These are phyloP conservation scores for Zosterops borbonicus DNA, from an alignment of 2,113 vertebrate species.

Conservation along the genomic window DNA sequence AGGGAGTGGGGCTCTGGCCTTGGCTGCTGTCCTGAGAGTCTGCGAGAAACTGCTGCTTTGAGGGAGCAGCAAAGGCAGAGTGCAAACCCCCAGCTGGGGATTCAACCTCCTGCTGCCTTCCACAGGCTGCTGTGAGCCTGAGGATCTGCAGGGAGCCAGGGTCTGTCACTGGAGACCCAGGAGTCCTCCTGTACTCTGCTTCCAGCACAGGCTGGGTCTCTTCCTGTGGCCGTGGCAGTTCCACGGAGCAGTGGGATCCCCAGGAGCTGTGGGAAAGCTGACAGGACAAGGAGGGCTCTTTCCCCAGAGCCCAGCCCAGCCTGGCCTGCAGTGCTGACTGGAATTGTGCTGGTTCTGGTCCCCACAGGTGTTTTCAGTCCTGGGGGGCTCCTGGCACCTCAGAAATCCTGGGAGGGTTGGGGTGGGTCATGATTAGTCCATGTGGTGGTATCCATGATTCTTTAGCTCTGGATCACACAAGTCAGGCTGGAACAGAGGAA, in stretches of 20 bases:
- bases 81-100: background rate
- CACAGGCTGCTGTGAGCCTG: background rate
- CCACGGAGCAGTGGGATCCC: background rate
- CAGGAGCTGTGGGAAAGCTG: accelerated
- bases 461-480: background rate
- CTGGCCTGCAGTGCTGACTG: background rate
- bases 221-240: accelerated
- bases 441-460: background rate
- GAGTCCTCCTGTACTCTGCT: background rate
- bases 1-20: background rate
- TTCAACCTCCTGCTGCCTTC: background rate
- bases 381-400: background rate
- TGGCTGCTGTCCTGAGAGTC: background rate
- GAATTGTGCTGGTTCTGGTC: background rate
- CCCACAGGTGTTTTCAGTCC: background rate
- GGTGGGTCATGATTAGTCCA: accelerated
- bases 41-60: background rate
- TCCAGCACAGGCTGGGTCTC: background rate
- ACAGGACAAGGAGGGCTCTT: background rate
- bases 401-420: background rate
- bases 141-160: background rate
- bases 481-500: background rate
- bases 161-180: background rate
- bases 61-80: background rate
- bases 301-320: background rate